phyloP scores from a whole-genome alignment of 2,113 vertebrate genomes.

The Micronycteris hirsuta region DNA sequence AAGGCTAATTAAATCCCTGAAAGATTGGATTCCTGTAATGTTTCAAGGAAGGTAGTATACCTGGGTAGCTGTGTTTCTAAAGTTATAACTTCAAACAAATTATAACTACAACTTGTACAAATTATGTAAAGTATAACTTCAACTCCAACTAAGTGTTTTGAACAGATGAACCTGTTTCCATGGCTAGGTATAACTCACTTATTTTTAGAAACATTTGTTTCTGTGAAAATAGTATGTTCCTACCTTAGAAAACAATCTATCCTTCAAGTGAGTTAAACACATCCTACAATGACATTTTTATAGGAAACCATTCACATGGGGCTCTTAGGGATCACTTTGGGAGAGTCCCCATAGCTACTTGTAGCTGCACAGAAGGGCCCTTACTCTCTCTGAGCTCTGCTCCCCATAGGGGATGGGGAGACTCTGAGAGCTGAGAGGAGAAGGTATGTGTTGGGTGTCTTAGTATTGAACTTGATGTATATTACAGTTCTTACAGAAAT shows the following conservation, averaged over 20 bases:
- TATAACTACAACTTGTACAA: constrained; percentile 25
- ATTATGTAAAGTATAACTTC: constrained; percentile 1
- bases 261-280: constrained; percentile 40
- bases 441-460: background rate
- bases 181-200: constrained; percentile 11
- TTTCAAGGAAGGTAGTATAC: constrained; percentile 7
- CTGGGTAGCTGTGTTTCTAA: constrained; percentile 36
- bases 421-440: background rate
- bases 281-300: background rate
- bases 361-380: background rate
- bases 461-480: constrained; percentile 34
- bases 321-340: background rate
- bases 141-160: constrained; percentile 3
- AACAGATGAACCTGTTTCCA: constrained; percentile 30
- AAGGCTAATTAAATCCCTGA: constrained; percentile 10
- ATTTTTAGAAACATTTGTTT: constrained; percentile 40
- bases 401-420: background rate
- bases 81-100: background rate
- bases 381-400: background rate
- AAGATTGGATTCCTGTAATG: background rate
- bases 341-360: background rate
- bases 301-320: background rate
- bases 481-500: background rate
- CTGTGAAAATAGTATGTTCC: background rate
- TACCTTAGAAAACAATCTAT: constrained; percentile 32